Evolutionary conservation across 2,113 vertebrate species (phyloP), one percentile per base, ranked within the genome.

Genomic region (Myrmophylax atrothorax): DNA sequence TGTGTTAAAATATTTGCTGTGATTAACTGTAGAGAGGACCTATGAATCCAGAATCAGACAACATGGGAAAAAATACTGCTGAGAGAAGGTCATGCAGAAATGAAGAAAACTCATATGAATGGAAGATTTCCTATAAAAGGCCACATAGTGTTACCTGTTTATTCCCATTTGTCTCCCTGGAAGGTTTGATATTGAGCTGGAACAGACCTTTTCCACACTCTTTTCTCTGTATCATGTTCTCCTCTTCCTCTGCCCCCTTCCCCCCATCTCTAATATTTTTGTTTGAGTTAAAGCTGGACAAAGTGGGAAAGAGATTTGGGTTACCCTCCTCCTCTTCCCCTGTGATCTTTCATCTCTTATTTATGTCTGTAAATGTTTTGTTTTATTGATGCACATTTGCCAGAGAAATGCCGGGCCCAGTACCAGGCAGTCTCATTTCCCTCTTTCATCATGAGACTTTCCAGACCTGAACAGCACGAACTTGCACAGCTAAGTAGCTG

Each of bases 111-210:
- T 75, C 62, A 25, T 67, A 8, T 6, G 52, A 81, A 82, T 42
- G 47, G 86, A 87, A 63, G 35, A 64, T 76, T 96, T 97, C 84
- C 89, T 93, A 29, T 93, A 94, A 91, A 97, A 97, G 94, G 90
- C 44, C 44, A 31, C 59, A 77, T 3, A 20, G 6, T 20, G 22
- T 84, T 85, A 96, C 82, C 88, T 91, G 46, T 49, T 88, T 84
- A 53, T 84, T 81, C 47, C 42, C 12, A 38, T 76, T 87, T 64
- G 20, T 91, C 68, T 94, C 70, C 47, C 53, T 81, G 75, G n/a
- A 52, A 72, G 56, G 10, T 84, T 59, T 90, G 62, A 85, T 70
- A 31, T 24, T 49, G 44, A 44, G 35, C 44, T 94, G 64, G 50
- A 76, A 52, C 2, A 56, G 14, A 85, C 53, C 22, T n/a, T 88